Conservation (phyloP, 2,113 vertebrate species). For the Podocnemis expansa region DNA sequence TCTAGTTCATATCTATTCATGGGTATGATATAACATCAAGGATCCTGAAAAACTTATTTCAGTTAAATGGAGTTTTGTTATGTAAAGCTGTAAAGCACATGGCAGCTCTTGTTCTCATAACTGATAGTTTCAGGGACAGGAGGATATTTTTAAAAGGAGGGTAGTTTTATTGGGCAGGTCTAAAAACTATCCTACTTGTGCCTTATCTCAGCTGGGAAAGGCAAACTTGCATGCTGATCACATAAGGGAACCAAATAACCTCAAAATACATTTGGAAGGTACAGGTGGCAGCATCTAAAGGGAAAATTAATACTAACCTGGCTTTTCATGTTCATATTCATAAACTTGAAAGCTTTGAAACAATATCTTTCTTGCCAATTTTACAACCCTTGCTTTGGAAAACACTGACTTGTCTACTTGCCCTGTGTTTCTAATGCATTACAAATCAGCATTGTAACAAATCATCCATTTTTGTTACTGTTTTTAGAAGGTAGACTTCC, state of each 20-base stretch:
- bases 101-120: background rate
- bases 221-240: background rate
- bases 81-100: background rate
- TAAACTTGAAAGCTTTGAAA: background rate
- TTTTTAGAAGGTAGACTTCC: background rate
- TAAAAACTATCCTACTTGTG: background rate
- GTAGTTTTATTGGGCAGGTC: background rate
- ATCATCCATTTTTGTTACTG: background rate
- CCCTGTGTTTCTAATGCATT: background rate
- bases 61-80: background rate
- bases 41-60: background rate
- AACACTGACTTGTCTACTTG: background rate
- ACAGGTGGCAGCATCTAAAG: slow-evolving; percentile 6
- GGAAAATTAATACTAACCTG: background rate
- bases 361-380: background rate
- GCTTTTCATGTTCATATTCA: background rate
- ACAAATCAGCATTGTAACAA: background rate
- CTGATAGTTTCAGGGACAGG: background rate
- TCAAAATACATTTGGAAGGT: background rate
- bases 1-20: background rate
- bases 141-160: background rate
- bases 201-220: background rate
- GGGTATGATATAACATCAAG: background rate
- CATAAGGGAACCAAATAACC: background rate
- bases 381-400: background rate